These are phyloP conservation scores for Lycaena phlaeas DNA, from an alignment of 2,888 invertebrate genomes.

Conservation along the genomic window DNA sequence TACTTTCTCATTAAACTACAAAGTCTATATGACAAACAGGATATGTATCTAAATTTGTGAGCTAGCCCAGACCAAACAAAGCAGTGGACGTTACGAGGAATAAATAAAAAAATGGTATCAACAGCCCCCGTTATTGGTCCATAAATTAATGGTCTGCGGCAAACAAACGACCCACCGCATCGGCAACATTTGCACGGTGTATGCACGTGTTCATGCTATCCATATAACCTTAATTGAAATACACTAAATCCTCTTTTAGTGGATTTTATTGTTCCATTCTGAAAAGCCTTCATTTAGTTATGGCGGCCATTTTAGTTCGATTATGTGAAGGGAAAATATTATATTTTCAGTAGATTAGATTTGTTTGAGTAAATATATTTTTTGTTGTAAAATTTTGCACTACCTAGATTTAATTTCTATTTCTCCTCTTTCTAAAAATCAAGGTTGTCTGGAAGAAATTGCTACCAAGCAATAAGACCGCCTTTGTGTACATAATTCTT, in stretches of 20 bases:
- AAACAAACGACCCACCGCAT: constrained; percentile 30
- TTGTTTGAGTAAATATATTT: too few relatives aligned
- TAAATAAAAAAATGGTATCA: constrained; percentile 31
- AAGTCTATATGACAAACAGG: too few relatives aligned
- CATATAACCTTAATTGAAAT: constrained; percentile 5
- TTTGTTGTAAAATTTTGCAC: too few relatives aligned
- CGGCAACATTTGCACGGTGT: constrained; percentile 22
- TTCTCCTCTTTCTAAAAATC: too few relatives aligned
- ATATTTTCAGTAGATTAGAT: too few relatives aligned
- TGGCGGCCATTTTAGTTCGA: too few relatives aligned
- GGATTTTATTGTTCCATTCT: background rate
- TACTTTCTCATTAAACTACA: too few relatives aligned
- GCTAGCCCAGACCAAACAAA: constrained; percentile 11
- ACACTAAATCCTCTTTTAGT: constrained; percentile 3
- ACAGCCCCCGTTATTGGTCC: constrained; percentile 32
- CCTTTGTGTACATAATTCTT: too few relatives aligned
- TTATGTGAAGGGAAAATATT: too few relatives aligned
- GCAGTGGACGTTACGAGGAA: constrained; percentile 18
- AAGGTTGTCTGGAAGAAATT: too few relatives aligned
- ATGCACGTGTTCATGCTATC: background rate
- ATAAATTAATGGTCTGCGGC: constrained; percentile 40
- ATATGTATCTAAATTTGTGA: background rate
- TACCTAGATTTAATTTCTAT: too few relatives aligned
- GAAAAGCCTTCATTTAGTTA: background rate
- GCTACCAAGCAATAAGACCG: too few relatives aligned